Conservation (phyloP, 2,113 vertebrate species). For the Equus quagga region DNA sequence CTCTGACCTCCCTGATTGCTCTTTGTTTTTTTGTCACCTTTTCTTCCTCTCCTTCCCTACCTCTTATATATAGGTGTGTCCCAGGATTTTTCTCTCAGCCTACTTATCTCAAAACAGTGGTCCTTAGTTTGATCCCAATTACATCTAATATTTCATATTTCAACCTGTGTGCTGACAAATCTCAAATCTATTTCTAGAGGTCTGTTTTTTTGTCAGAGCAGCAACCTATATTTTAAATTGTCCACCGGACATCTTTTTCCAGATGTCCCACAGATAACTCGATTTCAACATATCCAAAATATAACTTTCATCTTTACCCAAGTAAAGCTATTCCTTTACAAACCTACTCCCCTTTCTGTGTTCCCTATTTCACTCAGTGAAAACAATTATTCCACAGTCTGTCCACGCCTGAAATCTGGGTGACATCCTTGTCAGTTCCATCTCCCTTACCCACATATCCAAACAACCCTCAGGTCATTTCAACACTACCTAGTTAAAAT, state of each 20-base stretch:
- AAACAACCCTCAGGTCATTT: background rate
- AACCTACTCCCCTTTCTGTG: background rate
- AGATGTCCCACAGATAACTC: background rate
- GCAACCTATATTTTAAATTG: background rate
- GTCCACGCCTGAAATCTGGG: background rate
- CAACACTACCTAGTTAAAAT: background rate
- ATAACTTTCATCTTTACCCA: constrained; percentile 21
- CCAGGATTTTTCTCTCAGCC: background rate
- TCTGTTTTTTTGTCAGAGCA: background rate
- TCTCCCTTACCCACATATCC: background rate
- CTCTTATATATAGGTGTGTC: background rate
- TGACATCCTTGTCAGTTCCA: background rate
- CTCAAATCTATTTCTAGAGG: background rate
- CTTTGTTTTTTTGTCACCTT: background rate
- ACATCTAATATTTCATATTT: constrained; percentile 37
- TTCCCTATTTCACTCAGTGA: background rate
- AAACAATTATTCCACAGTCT: background rate
- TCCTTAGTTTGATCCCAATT: background rate
- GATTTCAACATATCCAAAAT: background rate
- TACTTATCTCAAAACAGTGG: background rate
- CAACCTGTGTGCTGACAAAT: background rate
- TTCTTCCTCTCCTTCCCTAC: background rate
- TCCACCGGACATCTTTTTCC: background rate
- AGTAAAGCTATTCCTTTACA: background rate
- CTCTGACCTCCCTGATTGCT: background rate